Percentiles rank a stretch among this genome's conserved stretches.
Conservation (phyloP, 2,888 invertebrate species). For the Marasmarcha lunaedactyla region DNA sequence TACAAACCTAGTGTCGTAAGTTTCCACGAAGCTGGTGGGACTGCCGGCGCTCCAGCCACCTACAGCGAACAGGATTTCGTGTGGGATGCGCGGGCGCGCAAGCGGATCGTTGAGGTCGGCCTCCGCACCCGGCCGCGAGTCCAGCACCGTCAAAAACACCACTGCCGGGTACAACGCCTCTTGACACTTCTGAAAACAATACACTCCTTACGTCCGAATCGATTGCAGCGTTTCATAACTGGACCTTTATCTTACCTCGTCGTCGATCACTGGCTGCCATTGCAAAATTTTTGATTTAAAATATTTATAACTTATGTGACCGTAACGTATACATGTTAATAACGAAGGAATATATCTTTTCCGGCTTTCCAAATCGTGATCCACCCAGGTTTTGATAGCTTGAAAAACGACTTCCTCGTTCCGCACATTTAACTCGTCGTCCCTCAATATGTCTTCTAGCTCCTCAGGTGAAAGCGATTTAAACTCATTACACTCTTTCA, state of each 20-base stretch:
- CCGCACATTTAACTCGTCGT: slow-evolving; percentile 79
- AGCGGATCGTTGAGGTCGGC: slow-evolving; percentile 70
- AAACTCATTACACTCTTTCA: slow-evolving; percentile 74
- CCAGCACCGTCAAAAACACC: slow-evolving; percentile 61
- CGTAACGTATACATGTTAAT: slow-evolving; percentile 75
- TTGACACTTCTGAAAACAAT: slow-evolving; percentile 56
- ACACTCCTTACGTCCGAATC: not conserved
- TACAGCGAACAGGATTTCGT: slow-evolving; percentile 84
- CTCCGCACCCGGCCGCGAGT: slow-evolving; percentile 56
- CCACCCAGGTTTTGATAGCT: slow-evolving; percentile 79
- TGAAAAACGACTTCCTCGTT: slow-evolving; percentile 82
- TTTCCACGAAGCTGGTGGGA: slow-evolving; percentile 83
- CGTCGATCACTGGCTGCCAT: slow-evolving; percentile 64
- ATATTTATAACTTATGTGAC: slow-evolving; percentile 71
- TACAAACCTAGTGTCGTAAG: slow-evolving; percentile 82
- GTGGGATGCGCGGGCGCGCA: slow-evolving; percentile 78
- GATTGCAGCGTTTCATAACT: not conserved
- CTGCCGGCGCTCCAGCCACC: slow-evolving; percentile 91
- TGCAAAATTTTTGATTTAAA: slow-evolving; percentile 67
- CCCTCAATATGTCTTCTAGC: slow-evolving; percentile 72
- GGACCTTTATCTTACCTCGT: slow-evolving; percentile 38
- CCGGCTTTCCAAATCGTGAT: slow-evolving; percentile 67
- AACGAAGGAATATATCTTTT: slow-evolving; percentile 69
- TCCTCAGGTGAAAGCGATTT: slow-evolving; percentile 71
- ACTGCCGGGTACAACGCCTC: slow-evolving; percentile 65